Evolutionary conservation across 2,113 vertebrate species (phyloP), one percentile per base, ranked within the genome.

Genomic region (Phaethornis superciliosus): DNA sequence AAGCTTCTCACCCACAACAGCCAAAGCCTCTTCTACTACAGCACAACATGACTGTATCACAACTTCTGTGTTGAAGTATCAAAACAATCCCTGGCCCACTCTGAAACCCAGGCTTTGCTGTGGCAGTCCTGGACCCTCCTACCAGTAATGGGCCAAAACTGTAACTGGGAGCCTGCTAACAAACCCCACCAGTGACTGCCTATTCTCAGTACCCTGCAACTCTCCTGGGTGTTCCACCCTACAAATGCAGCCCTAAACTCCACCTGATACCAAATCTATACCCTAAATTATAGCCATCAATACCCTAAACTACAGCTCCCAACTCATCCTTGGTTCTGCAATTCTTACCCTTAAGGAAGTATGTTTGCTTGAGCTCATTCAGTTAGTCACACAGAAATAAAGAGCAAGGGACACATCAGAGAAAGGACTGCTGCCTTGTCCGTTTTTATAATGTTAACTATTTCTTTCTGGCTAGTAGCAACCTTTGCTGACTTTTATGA

Each of bases 301-400:
- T 40, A 40, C 40, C 10, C 8, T 47, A 8, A 63, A 14, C 11
- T 16, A 28, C 6, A 35, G 10, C 15, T 4, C 33, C 26, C 28
- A 76, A 0, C 1, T 28, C 13, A 33, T 1, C 2, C 3, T 2
- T 2, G 37, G 5, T 2, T 64, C 22, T 56, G 28, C 6, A 28
- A 4, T 64, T 51, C 32, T 83, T 44, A 15, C 8, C 32, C 7
- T 49, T 35, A 28, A 82, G 23, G 44, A n/a, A 51, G 82, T 14
- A 0, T 13, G 1, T 60, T 67, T 47, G 10, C 30, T 63, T 51
- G 46, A 58, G 27, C 17, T 67, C 1, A 0, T 23, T 23, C 46
- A 20, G 1, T n/a, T 79, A 59, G 8, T 78, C 12, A 58, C 0
- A 1, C 5, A 35, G 60, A 83, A 62, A 2, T 23, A 62, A 69